Conservation (phyloP, 2,797 vertebrate genomes). For the Sebastes matsubarae region DNA sequence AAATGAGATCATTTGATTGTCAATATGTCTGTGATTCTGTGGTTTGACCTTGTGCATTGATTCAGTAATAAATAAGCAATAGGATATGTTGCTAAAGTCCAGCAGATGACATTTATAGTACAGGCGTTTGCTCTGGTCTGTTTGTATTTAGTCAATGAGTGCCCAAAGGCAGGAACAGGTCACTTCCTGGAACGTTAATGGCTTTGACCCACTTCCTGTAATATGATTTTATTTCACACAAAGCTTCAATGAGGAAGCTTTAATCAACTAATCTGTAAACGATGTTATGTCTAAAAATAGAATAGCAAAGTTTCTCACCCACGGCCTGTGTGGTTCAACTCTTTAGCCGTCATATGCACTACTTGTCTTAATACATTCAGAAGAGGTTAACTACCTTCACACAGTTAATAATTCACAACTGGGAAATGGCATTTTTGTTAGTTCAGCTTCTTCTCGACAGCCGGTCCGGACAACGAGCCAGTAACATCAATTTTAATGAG, state of each 20-base stretch:
- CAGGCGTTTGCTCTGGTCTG: not conserved
- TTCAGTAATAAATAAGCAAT: not conserved
- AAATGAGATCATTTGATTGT: not conserved
- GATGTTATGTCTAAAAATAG: not conserved
- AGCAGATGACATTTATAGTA: not conserved
- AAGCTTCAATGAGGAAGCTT: conserved; percentile 10
- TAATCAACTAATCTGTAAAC: not conserved
- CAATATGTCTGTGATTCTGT: not conserved
- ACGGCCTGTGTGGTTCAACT: not conserved
- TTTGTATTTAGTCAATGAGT: not conserved
- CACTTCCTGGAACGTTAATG: conserved; percentile 41
- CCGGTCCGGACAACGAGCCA: not conserved
- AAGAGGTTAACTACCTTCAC: not conserved
- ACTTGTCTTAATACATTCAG: not conserved
- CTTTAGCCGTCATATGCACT: too few species aligned
- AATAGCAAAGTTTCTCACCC: not conserved
- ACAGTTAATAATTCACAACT: not conserved
- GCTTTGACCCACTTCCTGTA: conserved; percentile 38
- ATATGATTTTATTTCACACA: conserved; percentile 19
- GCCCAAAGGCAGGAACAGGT: not conserved
- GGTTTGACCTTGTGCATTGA: not conserved
- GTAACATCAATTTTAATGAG: not conserved
- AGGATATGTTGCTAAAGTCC: not conserved
- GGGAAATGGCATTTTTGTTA: not conserved
- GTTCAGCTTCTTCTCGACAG: not conserved